These are phyloP conservation scores for Ophonus ardosiacus DNA, from an alignment of 2,888 invertebrate species.

Conservation along the genomic window DNA sequence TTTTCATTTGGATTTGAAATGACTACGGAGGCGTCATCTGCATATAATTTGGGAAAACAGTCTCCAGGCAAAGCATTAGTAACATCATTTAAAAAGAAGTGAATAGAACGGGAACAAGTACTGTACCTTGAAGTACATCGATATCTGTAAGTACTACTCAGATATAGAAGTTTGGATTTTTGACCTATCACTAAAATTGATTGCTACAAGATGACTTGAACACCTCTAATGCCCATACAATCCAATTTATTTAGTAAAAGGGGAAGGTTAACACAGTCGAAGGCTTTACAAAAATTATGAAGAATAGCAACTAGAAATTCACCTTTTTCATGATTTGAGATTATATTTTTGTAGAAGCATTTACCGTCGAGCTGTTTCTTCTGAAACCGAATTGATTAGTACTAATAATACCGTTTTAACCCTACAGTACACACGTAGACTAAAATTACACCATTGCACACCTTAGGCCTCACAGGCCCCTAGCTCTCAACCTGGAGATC, in stretches of 20 bases:
- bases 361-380: not conserved
- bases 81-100: not conserved
- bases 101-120: not conserved
- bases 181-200: not conserved
- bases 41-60: too few species aligned
- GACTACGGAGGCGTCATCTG: too few species aligned
- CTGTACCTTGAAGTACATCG: not conserved
- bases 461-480: too few species aligned
- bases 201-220: not conserved
- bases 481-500: too few species aligned
- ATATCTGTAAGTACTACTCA: not conserved
- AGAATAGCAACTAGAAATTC: not conserved
- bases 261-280: not conserved
- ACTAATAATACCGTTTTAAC: not conserved
- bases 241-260: not conserved
- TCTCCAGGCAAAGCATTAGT: too few species aligned
- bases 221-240: not conserved
- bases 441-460: too few species aligned
- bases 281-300: not conserved
- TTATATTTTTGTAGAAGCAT: slow-evolving; percentile 10
- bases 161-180: not conserved
- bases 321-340: not conserved
- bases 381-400: not conserved
- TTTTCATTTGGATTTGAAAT: too few species aligned
- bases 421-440: too few species aligned